Evolutionary conservation across 2,888 invertebrate species (phyloP), one percentile per base, ranked within the genome.

Genomic region (Stramonita haemastoma): DNA sequence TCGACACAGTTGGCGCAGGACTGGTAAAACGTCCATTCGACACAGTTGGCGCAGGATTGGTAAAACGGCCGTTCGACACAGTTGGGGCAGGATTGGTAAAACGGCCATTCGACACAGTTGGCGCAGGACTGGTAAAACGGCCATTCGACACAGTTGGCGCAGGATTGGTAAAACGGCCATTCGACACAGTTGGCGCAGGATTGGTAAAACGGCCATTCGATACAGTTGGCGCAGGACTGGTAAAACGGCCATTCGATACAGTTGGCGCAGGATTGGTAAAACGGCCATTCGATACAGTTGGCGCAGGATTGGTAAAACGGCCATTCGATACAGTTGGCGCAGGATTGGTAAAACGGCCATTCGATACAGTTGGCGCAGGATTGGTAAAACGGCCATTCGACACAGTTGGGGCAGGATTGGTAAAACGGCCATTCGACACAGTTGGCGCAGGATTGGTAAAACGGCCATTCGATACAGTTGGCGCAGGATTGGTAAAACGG

Each of bases 311-410:
- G 32, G 86, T 89, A 22, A 90, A 90, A 84, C 66, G 73, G 29
- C 84, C 87, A 13, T 32, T 87, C 34, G 89, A 89, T 22, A n/a
- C n/a, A 17, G 5, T 87, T 29, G 89, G 89, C 8, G 87, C 87
- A 66, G 89, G 89, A n/a, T 83, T 89, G 13, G 87, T 89, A 60
- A 89, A 87, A 56, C 81, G 87, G 26, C 89, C 89, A 0, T 36
- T 89, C n/a, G 89, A 89, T 29, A 29, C 26, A 32, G 22, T 90
- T 11, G 89, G 89, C 6, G 87, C 81, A n/a, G 89, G 89, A 19
- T 56, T 90, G n/a, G 87, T 90, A 22, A 89, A 89, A 81, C 89
- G 89, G 6, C 89, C 89, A 1, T 46, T 89, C 5, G 89, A 89
- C 32, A 46, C 57, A 13, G 8, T 89, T 6, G 89, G 89, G 0